Percentiles rank a stretch among this genome's conserved stretches.
Evolutionary conservation across 1,140 invertebrate species (phyloP).

Genomic region (Drosophila pachea): DNA sequence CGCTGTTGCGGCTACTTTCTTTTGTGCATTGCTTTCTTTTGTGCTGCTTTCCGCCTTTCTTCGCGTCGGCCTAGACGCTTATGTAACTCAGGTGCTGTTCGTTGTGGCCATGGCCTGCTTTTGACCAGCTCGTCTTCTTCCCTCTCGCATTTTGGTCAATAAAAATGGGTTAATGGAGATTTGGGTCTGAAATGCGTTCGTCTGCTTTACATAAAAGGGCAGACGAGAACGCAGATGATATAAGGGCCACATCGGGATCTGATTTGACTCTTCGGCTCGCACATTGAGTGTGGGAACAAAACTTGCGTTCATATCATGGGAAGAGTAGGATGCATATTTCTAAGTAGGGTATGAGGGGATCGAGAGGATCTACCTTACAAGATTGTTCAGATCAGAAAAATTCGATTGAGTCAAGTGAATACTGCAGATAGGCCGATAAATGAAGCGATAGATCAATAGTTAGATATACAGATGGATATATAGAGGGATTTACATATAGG

Average conservation of each 20-base stretch:
- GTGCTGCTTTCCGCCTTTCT: conserved; percentile 48
- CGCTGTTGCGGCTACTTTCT: conserved; percentile 39
- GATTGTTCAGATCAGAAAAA: too few relatives aligned
- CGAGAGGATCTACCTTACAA: too few relatives aligned
- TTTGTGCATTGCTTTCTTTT: conserved; percentile 46
- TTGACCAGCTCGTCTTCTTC: conserved; percentile 32
- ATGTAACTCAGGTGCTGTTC: conserved; percentile 48
- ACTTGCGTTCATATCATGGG: too few relatives aligned
- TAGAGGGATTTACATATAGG: too few relatives aligned
- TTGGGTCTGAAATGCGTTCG: conserved; percentile 28
- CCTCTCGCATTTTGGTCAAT: conserved; percentile 45
- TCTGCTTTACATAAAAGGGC: too few relatives aligned
- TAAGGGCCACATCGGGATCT: too few relatives aligned
- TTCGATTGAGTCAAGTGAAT: too few relatives aligned
- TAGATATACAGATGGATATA: background rate
- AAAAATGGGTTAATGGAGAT: conserved; percentile 68
- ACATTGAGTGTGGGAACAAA: too few relatives aligned
- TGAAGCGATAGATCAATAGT: background rate
- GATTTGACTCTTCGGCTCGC: too few relatives aligned
- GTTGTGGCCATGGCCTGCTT: conserved; percentile 62
- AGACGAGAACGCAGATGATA: too few relatives aligned
- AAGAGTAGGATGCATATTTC: too few relatives aligned
- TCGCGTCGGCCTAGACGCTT: conserved; percentile 28
- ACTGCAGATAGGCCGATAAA: background rate
- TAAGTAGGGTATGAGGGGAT: too few relatives aligned